Base-by-base conservation (phyloP, 2,888 invertebrate genomes). In the Cataglyphis altisquamis region DNA sequence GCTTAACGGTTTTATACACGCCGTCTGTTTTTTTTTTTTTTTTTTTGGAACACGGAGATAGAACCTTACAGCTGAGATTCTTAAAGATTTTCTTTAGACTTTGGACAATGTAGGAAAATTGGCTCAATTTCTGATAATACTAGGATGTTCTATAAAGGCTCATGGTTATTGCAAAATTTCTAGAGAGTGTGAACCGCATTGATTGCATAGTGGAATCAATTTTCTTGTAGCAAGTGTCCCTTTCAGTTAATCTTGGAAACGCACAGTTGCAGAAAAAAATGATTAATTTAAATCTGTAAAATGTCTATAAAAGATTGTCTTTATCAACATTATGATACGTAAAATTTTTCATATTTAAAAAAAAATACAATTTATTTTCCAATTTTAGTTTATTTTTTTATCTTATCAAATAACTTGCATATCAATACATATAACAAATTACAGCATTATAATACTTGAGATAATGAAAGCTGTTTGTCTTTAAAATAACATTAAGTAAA, bases 61-160 rank as follows among this genome's bases (percentile, higher is more conserved):
- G 21, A 64, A 36, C 32, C 10, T 55, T 41, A 15, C 2, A 66
- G 9, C 18, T 10, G 45, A 12, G 8, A 55, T 78, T 36, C 39
- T 70, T 41, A 18, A 8, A 41, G 29, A 12, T 72, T 72, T 36
- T 32, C 41, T 72, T 32, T n/a, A 10, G 68, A 52, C 12, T 52
- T 68, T 6, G 18, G 9, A 6, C 29, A 18, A 67, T 12, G 39
- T 67, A 68, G n/a, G 78, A 72, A 70, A 78, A 78, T 78, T 57
- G 32, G 41, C 21, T 57, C 78, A 45, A 78, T 72, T 72, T 57
- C 41, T 57, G 41, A 41, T 72, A 60, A 68, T 70, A 72, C 32
- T 21, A 12, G 32, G 3, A 12, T 6, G 15, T 68, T 70, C 36
- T 48, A 78, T 78, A 68, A 72, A 78, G 29, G 21, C 12, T 10